phyloP scores from a whole-genome alignment of 2,113 vertebrate species.

The Scalopus aquaticus region DNA sequence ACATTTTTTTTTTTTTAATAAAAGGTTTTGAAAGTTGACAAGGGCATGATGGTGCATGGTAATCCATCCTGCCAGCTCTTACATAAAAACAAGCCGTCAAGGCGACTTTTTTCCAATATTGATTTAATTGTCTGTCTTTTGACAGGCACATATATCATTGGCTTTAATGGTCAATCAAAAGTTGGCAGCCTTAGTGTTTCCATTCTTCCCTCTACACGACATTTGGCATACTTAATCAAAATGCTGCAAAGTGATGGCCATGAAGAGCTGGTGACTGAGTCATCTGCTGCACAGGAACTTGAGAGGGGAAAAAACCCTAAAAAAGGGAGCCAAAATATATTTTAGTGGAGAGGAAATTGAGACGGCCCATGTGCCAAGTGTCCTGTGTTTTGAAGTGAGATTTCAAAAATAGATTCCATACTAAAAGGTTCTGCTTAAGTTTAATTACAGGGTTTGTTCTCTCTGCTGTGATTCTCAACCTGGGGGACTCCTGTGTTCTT shows the following conservation, averaged over 20 bases:
- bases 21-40: constrained; percentile 90
- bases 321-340: constrained; percentile 90
- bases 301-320: constrained; percentile 85
- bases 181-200: constrained; percentile 95
- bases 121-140: constrained; percentile 99
- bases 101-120: constrained; percentile 97
- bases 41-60: constrained; percentile 91
- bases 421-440: constrained; percentile 81
- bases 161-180: constrained; percentile 97
- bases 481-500: constrained; percentile 77
- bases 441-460: constrained; percentile 83
- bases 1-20: constrained; percentile 82
- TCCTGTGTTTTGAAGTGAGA: constrained; percentile 87
- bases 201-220: constrained; percentile 94
- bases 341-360: constrained; percentile 90
- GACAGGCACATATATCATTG: constrained; percentile 98
- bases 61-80: constrained; percentile 92
- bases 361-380: constrained; percentile 88
- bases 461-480: constrained; percentile 80
- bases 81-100: constrained; percentile 97
- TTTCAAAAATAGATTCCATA: constrained; percentile 86
- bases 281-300: constrained; percentile 92
- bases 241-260: constrained; percentile 91
- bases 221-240: constrained; percentile 93
- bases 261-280: constrained; percentile 91